phyloP scores from a whole-genome alignment of 2,113 vertebrate species.

The Abramis brama region DNA sequence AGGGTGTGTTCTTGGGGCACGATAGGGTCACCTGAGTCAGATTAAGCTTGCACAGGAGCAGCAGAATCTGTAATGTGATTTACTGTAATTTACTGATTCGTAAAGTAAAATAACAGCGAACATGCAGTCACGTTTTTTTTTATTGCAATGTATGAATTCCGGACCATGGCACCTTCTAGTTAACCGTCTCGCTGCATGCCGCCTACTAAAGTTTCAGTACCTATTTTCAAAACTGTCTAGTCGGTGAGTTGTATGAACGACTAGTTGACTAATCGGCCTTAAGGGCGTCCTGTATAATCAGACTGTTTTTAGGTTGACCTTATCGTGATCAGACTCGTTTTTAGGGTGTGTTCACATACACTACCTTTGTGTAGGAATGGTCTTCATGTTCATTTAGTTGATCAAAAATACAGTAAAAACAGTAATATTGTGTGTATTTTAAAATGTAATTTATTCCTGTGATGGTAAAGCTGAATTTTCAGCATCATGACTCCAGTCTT shows the following conservation, averaged over 20 bases:
- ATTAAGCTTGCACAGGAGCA: background rate
- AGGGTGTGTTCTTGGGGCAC: conserved; percentile 5
- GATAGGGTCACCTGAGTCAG: conserved; percentile 2
- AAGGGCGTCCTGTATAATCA: background rate
- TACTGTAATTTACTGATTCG: background rate
- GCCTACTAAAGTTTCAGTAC: background rate
- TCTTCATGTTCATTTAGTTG: background rate
- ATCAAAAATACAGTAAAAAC: no score
- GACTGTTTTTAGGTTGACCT: background rate
- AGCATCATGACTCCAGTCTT: background rate
- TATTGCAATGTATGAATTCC: background rate
- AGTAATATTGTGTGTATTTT: background rate
- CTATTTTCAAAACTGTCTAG: background rate
- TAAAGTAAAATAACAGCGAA: background rate
- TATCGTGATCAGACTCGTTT: background rate
- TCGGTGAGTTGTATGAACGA: background rate
- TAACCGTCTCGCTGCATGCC: background rate
- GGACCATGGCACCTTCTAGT: background rate
- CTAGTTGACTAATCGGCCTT: background rate
- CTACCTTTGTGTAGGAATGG: background rate
- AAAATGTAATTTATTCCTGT: background rate
- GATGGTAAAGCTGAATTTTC: background rate
- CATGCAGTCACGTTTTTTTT: background rate
- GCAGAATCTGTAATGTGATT: background rate
- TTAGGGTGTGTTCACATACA: background rate